phyloP scores from a whole-genome alignment of 1,140 invertebrate species.

The Drosophila malerkotliana region DNA sequence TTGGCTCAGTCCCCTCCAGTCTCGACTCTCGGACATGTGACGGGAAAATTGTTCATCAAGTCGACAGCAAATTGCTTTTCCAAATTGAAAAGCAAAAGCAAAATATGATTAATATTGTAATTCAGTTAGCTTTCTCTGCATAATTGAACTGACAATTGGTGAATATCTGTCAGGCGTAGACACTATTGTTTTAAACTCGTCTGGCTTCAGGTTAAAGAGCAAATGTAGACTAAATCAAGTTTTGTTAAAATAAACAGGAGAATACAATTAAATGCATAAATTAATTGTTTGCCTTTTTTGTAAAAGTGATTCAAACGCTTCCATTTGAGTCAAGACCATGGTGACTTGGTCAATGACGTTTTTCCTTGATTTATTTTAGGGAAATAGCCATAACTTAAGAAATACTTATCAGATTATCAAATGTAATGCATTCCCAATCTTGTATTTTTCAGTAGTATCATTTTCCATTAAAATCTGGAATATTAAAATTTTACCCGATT shows the following conservation, averaged over 20 bases:
- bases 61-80: slow-evolving; percentile 18
- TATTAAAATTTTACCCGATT: too few relatives aligned
- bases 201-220: neutral
- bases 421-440: too few relatives aligned
- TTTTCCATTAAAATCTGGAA: too few relatives aligned
- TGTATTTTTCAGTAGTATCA: too few relatives aligned
- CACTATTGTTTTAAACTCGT: neutral
- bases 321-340: too few relatives aligned
- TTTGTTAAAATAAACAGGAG: neutral
- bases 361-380: too few relatives aligned
- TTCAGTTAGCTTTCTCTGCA: slow-evolving; percentile 9
- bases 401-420: too few relatives aligned
- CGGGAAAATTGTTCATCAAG: slow-evolving; percentile 25
- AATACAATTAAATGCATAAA: neutral
- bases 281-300: neutral
- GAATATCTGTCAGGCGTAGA: neutral
- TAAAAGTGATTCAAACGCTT: too few relatives aligned
- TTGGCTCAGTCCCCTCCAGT: neutral
- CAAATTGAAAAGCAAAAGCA: slow-evolving; percentile 25
- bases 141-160: slow-evolving; percentile 24
- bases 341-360: too few relatives aligned
- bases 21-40: slow-evolving; percentile 30
- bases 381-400: too few relatives aligned
- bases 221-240: neutral
- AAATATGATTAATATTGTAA: slow-evolving; percentile 19